Percentiles rank a stretch among this genome's conserved stretches.
These are phyloP conservation scores for Procapra przewalskii DNA, from an alignment of 2,113 vertebrate genomes.

Conservation along the genomic window DNA sequence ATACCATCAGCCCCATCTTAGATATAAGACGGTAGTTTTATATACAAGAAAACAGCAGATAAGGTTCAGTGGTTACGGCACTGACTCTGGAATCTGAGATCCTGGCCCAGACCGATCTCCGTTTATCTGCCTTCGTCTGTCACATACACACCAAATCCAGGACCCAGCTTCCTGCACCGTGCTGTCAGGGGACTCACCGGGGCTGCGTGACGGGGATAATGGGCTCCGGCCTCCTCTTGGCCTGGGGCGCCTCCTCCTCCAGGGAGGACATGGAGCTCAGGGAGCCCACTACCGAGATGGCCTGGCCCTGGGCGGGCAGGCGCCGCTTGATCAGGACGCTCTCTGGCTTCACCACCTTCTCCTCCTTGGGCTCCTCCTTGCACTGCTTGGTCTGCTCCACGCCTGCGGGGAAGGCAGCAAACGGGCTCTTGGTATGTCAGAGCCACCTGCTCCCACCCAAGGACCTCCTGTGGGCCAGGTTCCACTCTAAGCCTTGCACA, in stretches of 20 bases:
- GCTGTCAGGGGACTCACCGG: conserved; percentile 79
- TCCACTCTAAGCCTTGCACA: neutral
- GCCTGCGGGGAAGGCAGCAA: conserved; percentile 73
- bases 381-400: conserved; percentile 86
- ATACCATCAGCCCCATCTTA: neutral
- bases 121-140: neutral
- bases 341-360: conserved; percentile 76
- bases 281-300: conserved; percentile 91
- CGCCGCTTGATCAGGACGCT: conserved; percentile 89
- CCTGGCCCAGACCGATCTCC: neutral
- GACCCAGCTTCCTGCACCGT: neutral
- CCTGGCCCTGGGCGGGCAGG: conserved; percentile 84
- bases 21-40: neutral
- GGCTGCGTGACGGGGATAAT: conserved; percentile 88
- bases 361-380: conserved; percentile 75
- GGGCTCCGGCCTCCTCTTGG: conserved; percentile 90
- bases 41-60: neutral
- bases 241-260: conserved; percentile 76
- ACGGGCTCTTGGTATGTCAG: rapidly evolving
- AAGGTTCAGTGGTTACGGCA: neutral
- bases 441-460: rapidly evolving
- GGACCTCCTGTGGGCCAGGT: neutral
- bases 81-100: neutral
- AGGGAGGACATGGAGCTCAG: conserved; percentile 64
- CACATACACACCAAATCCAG: neutral